Percentiles rank a stretch among this genome's conserved stretches.
Evolutionary conservation across 2,113 vertebrate genomes (phyloP).

Genomic region (Arenaria interpres): DNA sequence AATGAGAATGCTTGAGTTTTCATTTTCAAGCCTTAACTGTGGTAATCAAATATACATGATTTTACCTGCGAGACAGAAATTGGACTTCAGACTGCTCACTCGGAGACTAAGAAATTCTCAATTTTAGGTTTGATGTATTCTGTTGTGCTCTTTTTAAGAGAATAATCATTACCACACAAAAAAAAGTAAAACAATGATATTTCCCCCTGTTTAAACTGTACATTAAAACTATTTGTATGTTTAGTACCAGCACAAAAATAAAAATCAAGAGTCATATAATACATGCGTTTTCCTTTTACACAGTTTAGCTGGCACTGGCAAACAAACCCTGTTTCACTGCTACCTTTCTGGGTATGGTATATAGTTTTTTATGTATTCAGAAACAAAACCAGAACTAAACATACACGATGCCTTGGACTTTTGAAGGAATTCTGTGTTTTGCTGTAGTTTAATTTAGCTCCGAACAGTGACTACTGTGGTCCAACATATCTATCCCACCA

Average conservation of each 20-base stretch:
- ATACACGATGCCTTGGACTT: background rate
- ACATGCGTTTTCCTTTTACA: background rate
- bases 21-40: background rate
- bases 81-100: background rate
- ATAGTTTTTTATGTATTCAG: background rate
- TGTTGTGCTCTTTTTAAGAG: background rate
- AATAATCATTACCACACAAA: background rate
- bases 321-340: background rate
- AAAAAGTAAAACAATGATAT: background rate
- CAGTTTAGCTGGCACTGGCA: background rate
- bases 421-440: background rate
- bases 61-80: background rate
- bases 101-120: background rate
- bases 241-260: constrained; percentile 4
- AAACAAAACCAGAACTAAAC: background rate
- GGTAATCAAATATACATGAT: background rate
- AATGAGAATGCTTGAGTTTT: background rate
- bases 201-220: background rate
- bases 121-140: background rate
- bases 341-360: background rate
- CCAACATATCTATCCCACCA: background rate
- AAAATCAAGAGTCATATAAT: background rate
- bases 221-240: background rate
- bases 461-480: background rate
- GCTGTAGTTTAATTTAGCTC: background rate